Conservation (phyloP, 2,888 invertebrate genomes). For the Steinernema scapterisci region DNA sequence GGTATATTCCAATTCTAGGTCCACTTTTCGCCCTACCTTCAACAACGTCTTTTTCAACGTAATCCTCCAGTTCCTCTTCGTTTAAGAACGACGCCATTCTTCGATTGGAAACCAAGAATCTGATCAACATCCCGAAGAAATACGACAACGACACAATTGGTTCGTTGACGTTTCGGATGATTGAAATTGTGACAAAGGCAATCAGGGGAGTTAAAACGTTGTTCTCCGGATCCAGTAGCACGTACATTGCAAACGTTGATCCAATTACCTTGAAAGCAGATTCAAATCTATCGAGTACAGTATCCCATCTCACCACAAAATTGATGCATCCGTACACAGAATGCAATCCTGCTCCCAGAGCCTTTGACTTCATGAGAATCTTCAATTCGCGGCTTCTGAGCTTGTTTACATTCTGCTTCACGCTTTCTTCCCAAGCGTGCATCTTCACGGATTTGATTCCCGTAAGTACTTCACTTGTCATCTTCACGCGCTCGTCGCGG, state of each 20-base stretch:
- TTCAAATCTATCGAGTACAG: not conserved
- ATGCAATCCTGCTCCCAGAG: conserved; percentile 68
- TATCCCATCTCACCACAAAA: conserved; percentile 60
- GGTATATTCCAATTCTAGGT: conserved; percentile 31
- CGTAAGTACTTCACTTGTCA: conserved; percentile 89
- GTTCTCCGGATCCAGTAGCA: conserved; percentile 72
- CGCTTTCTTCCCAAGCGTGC: conserved; percentile 71
- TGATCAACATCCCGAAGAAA: conserved; percentile 65
- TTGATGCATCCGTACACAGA: conserved; percentile 64
- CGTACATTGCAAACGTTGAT: conserved; percentile 82
- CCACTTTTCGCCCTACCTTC: conserved; percentile 5
- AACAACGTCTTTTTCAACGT: conserved; percentile 70
- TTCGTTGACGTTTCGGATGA: conserved; percentile 85
- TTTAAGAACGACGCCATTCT: conserved; percentile 63
- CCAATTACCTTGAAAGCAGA: conserved; percentile 74
- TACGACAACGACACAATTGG: conserved; percentile 79
- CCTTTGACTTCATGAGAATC: conserved; percentile 63
- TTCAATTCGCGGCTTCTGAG: conserved; percentile 68
- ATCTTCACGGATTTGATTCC: conserved; percentile 79
- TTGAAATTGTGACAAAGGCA: conserved; percentile 80
- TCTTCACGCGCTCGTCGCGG: conserved; percentile 88
- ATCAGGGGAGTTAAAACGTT: conserved; percentile 77
- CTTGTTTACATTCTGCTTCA: conserved; percentile 51
- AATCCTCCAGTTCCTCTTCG: conserved; percentile 59
- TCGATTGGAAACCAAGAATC: conserved; percentile 63